A percentile compares a stretch with the other conserved stretches of the same genome.
phyloP scores from a whole-genome alignment of 1,140 invertebrate genomes.

The Drosophila grimshawi region DNA sequence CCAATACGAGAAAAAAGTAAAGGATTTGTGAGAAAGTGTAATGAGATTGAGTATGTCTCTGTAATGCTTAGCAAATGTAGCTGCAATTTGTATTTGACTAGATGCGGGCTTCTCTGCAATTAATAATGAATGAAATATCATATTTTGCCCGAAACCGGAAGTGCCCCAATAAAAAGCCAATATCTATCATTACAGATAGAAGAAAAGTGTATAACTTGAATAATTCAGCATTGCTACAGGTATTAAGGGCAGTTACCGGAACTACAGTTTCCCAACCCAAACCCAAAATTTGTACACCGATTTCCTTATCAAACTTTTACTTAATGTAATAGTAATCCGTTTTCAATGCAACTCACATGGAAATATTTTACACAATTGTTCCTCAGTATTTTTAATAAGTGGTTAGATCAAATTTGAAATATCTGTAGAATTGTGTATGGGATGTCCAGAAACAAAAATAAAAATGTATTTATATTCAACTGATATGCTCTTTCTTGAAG shows the following conservation, averaged over 20 bases:
- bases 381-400: too few relatives aligned
- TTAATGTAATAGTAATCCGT: too few relatives aligned
- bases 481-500: too few relatives aligned
- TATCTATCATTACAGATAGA: background rate
- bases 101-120: background rate
- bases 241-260: conserved; percentile 1
- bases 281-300: too few relatives aligned
- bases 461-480: too few relatives aligned
- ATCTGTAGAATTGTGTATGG: too few relatives aligned
- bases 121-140: conserved; percentile 5
- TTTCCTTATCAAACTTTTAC: too few relatives aligned
- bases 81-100: conserved; percentile 8
- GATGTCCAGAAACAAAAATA: too few relatives aligned
- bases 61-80: background rate
- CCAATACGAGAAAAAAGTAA: conserved; percentile 48
- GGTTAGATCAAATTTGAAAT: too few relatives aligned
- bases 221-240: background rate
- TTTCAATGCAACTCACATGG: too few relatives aligned
- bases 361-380: too few relatives aligned
- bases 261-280: background rate
- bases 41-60: background rate
- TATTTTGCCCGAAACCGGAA: background rate
- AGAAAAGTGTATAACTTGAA: background rate
- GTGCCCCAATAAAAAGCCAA: background rate
- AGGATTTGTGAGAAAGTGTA: conserved; percentile 21